phyloP scores from a whole-genome alignment of 2,888 invertebrate species.

The Nomada ferruginata region DNA sequence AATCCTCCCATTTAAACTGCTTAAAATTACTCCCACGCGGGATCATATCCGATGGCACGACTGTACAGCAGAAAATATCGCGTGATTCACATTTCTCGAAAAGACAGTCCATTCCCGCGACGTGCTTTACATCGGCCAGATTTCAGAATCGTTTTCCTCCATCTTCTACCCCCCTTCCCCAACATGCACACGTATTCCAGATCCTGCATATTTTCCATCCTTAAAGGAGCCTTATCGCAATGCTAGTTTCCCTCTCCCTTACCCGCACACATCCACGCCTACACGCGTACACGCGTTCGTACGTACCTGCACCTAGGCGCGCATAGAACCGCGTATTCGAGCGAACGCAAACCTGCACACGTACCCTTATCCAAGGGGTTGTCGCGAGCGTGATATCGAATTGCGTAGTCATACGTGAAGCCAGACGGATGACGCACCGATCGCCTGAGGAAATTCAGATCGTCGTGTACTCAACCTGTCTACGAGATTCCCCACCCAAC shows the following conservation, averaged over 20 bases:
- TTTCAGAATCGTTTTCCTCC: conserved; percentile 43
- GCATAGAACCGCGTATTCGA: too few species aligned
- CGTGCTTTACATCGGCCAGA: conserved; percentile 47
- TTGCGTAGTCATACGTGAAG: conserved; percentile 81
- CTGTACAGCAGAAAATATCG: conserved; percentile 35
- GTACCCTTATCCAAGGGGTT: conserved; percentile 31
- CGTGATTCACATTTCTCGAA: conserved; percentile 41
- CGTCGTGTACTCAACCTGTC: conserved; percentile 63
- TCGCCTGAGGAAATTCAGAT: conserved; percentile 77
- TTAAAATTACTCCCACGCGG: conserved; percentile 20
- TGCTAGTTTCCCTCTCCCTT: background rate
- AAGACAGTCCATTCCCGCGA: conserved; percentile 50
- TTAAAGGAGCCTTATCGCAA: conserved; percentile 60
- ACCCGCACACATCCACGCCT: background rate
- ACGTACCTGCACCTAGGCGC: conserved; percentile 1
- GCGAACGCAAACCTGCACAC: background rate
- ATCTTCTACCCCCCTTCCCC: conserved; percentile 31
- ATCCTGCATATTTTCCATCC: conserved; percentile 57
- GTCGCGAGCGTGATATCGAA: conserved; percentile 76
- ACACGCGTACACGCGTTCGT: background rate
- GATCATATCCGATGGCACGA: conserved; percentile 11
- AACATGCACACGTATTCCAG: conserved; percentile 44
- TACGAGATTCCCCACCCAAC: conserved; percentile 64
- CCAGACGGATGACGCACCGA: conserved; percentile 75
- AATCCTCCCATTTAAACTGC: conserved; percentile 19